These are phyloP conservation scores for Heteropelma amictum DNA, from an alignment of 2,888 invertebrate species.

Conservation along the genomic window DNA sequence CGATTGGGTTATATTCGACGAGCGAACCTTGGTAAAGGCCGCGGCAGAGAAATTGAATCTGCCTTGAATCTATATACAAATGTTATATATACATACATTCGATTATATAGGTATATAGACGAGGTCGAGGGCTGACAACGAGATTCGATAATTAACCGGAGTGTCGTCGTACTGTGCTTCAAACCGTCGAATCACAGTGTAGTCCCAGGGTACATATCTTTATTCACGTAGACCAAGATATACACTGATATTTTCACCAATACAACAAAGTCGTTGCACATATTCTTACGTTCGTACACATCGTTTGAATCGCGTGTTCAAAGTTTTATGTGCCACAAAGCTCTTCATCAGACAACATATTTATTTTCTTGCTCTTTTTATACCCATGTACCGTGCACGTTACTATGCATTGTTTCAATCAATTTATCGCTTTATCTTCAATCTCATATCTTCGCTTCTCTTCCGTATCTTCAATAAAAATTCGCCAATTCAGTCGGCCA, in stretches of 20 bases:
- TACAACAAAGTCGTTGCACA: too few relatives aligned
- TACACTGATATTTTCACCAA: too few relatives aligned
- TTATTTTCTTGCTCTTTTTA: slow-evolving; percentile 2
- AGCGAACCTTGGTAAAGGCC: slow-evolving; percentile 37
- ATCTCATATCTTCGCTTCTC: slow-evolving; percentile 1
- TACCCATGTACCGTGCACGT: slow-evolving; percentile 11
- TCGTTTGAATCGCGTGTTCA: too few relatives aligned
- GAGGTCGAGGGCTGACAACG: slow-evolving; percentile 25
- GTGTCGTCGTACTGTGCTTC: slow-evolving; percentile 13
- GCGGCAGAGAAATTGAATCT: slow-evolving; percentile 28
- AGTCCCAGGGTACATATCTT: neutral
- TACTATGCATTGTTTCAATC: too few relatives aligned
- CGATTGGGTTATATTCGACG: slow-evolving; percentile 5
- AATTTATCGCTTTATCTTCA: neutral
- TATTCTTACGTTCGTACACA: too few relatives aligned
- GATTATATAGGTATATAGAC: slow-evolving; percentile 29
- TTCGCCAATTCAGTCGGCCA: neutral
- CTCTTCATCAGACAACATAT: too few relatives aligned
- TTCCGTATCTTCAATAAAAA: slow-evolving; percentile 17
- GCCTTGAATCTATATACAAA: too few relatives aligned
- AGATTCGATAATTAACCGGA: slow-evolving; percentile 48
- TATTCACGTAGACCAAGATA: too few relatives aligned
- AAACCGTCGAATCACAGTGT: slow-evolving; percentile 9
- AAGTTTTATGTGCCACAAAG: too few relatives aligned
- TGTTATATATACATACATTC: too few relatives aligned